A percentile compares a stretch with the other conserved stretches of the same genome.
Conservation (phyloP, 2,113 vertebrate species). For the Xiphorhynchus elegans region DNA sequence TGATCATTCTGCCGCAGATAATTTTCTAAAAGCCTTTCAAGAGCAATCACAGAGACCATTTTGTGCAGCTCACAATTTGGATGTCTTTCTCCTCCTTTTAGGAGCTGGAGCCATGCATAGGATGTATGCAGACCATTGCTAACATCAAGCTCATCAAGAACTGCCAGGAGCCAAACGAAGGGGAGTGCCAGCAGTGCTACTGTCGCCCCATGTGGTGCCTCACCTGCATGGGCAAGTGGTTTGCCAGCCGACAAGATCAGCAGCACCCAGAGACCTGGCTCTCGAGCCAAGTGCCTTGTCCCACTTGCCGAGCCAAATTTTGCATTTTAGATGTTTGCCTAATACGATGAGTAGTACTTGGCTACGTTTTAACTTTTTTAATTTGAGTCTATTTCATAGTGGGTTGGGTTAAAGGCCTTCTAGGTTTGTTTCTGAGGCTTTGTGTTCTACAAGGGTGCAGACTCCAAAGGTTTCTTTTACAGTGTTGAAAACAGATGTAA, state of each 20-base stretch:
- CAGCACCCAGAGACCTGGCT: conserved; percentile 94
- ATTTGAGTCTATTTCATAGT: background rate
- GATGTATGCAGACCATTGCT: conserved; percentile 90
- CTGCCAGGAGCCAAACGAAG: conserved; percentile 75
- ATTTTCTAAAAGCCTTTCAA: background rate
- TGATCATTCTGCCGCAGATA: background rate
- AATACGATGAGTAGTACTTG: conserved; percentile 72
- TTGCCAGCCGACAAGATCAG: conserved; percentile 93
- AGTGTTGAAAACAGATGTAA: background rate
- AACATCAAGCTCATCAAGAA: conserved; percentile 86
- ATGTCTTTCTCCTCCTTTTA: conserved; percentile 2
- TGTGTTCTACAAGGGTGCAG: background rate
- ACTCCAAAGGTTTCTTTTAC: background rate
- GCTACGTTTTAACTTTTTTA: background rate
- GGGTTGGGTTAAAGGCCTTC: background rate
- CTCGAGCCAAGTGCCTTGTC: conserved; percentile 89
- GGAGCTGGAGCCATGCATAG: conserved; percentile 91
- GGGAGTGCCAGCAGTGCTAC: conserved; percentile 88
- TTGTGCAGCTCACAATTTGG: background rate
- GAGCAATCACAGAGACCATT: background rate
- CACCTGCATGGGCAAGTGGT: conserved; percentile 95
- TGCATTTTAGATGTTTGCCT: conserved; percentile 91
- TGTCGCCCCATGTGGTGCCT: conserved; percentile 98
- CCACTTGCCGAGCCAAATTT: conserved; percentile 90
- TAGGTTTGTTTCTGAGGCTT: background rate